Conservation (phyloP, 1,140 invertebrate genomes). For the Pseudomyrmex cubaensis region DNA sequence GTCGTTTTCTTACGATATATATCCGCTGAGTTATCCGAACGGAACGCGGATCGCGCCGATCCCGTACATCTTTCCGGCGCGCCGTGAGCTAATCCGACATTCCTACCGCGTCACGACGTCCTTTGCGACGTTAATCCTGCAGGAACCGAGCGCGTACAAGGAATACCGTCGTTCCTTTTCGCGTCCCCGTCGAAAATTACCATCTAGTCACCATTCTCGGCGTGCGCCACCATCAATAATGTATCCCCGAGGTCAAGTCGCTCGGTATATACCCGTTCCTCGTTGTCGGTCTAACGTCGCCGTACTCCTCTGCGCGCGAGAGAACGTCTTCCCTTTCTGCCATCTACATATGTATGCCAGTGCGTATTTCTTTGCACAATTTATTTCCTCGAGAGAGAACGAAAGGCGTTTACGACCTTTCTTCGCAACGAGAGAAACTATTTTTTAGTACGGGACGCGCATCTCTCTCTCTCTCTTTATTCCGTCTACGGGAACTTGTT, state of each 20-base stretch:
- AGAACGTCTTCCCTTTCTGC: conserved; percentile 37
- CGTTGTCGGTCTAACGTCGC: conserved; percentile 49
- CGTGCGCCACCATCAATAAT: conserved; percentile 68
- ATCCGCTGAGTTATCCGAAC: conserved; percentile 41
- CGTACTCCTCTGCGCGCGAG: conserved; percentile 18
- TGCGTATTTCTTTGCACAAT: conserved; percentile 50
- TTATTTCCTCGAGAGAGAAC: conserved; percentile 36
- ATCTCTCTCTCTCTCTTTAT: not conserved
- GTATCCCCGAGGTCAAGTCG: conserved; percentile 65
- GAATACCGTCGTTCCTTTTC: conserved; percentile 56
- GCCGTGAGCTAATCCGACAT: conserved; percentile 59
- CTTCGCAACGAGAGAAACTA: conserved; percentile 18
- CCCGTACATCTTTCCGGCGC: not conserved
- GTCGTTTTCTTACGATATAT: not conserved
- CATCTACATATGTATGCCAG: conserved; percentile 38
- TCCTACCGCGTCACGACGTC: conserved; percentile 58
- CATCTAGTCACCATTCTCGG: conserved; percentile 72
- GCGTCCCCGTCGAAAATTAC: conserved; percentile 65
- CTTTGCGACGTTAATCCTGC: conserved; percentile 59
- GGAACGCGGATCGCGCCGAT: conserved; percentile 14
- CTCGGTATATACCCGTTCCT: conserved; percentile 10
- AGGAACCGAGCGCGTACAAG: conserved; percentile 43
- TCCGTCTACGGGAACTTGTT: not conserved
- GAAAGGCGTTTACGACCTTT: conserved; percentile 36
- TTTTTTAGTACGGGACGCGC: conserved; percentile 7